Base-by-base conservation (phyloP, 2,113 vertebrate genomes). In the Sander lucioperca region DNA sequence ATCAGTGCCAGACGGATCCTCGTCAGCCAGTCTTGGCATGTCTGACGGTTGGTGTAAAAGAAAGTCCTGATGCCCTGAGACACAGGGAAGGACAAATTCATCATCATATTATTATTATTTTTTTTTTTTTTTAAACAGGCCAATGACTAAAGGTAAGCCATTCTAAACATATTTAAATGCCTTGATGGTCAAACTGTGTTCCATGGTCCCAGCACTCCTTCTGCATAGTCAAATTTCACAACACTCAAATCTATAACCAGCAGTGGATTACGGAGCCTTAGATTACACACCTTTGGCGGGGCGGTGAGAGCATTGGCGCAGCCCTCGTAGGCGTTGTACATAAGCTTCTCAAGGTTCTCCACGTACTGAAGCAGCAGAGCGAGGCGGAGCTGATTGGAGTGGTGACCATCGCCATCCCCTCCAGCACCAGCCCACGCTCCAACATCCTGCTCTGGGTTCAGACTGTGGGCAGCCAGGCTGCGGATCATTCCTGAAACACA, bases 261-360 rank as follows among this genome's bases (percentile, higher is more conserved):
- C 25, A 23, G 21, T 23, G 4, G 6, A 12, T 3, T 16, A 2
- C 16, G 2, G 14, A 25, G 50, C 15, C 25, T 48, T 45, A 2
- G 1, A 13, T 13, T 6, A 30, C 56, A 15, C 19, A 99, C 98
- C 98, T 99, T 99, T 14, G 98, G 98, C 5, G 98, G 98, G 12
- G 98, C 96, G 0, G 97, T 99, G 43, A 99, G 96, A 0, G 98
- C 98, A 62, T 98, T 99, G 63, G 98, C 97, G 33, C 98, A 99
- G 87, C 98, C 98, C 90, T 99, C 98, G 6, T 99, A 99, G 3
- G 98, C 98, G 39, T 99, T 99, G 91, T 99, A 99, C 98, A 99
- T 99, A 84, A 99, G 88, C 84, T 99, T 99, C 90, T 99, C 98
- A 87, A 99, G 88, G 90, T 99, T 98, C 88, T 99, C 98, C 85